Evolutionary conservation across 2,113 vertebrate genomes (phyloP), one percentile per base, ranked within the genome.

Genomic region (Brienomyrus brachyistius): DNA sequence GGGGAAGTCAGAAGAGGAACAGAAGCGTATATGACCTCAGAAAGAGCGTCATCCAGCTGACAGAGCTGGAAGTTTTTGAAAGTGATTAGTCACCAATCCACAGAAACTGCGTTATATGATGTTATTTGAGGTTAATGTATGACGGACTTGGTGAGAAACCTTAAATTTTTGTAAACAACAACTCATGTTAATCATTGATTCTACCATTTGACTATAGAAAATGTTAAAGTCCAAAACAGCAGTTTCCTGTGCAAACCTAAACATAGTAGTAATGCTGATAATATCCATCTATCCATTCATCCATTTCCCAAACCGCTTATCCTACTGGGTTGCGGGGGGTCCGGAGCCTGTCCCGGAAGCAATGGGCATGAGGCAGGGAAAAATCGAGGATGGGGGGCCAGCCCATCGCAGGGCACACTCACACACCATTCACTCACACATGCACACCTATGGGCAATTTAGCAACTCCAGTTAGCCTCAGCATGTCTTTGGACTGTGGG

Each of bases 1-100:
- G 83, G 83, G 48, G 23, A 86, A 27, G 11, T 48, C 43, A 86
- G 45, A 86, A 86, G 83, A 86, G 83, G 83, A 86, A 86, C 45
- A 8, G 83, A 21, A 50, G 17, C 45, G 51, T 51, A 23, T 51
- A 48, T 31, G 43, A n/a, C 23, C 23, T 86, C 62, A 50, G 9
- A 27, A 50, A 50, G 43, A 86, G 23, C 9, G 4, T 27, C 82
- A 80, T 31, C 45, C 17, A 84, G 40, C 23, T 85, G 45, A 45
- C 45, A 43, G 10, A 23, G 45, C 21, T 86, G 83, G 45, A 48
- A 17, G 48, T 51, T 27, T 86, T n/a, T 10, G 15, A 51, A n/a
- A 48, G 27, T 51, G 10, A 86, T 50, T 27, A 31, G 47, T 85
- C 83, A 85, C 83, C 83, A 48, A 23, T 85, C 21, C 15, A 80